Conservation (phyloP, 37 sponge, comb jelly and placozoan genomes). For the Bolinopsis microptera region DNA sequence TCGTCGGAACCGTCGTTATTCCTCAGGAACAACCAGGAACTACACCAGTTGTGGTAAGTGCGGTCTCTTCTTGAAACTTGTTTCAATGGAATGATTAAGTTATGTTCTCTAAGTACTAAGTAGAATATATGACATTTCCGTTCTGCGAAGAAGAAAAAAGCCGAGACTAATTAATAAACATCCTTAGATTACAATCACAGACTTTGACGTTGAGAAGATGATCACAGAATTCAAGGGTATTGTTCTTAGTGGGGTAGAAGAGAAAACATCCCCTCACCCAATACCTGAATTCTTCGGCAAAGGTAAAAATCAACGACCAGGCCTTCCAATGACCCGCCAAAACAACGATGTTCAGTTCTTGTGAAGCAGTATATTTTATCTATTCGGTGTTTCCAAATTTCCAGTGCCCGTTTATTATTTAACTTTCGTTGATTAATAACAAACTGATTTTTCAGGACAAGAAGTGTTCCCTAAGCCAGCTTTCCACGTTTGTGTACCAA, state of each 20-base stretch:
- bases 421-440: too few species aligned
- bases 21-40: constrained; percentile 4
- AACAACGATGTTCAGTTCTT: too few species aligned
- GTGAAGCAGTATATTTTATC: too few species aligned
- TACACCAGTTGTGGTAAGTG: constrained; percentile 30
- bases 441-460: not conserved
- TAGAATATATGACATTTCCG: too few species aligned
- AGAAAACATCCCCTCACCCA: not conserved
- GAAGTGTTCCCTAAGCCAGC: not conserved
- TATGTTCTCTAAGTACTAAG: not conserved
- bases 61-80: too few species aligned
- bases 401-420: too few species aligned
- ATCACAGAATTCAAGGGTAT: not conserved
- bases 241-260: not conserved
- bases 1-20: not conserved
- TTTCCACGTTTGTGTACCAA: not conserved
- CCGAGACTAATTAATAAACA: too few species aligned
- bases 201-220: not conserved
- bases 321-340: too few species aligned
- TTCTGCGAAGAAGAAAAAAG: too few species aligned
- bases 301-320: not conserved
- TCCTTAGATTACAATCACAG: not conserved
- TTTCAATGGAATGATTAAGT: not conserved
- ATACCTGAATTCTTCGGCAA: constrained; percentile 34
- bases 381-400: too few species aligned